Evolutionary conservation across 2,113 vertebrate species (phyloP), one percentile per base, ranked within the genome.

Genomic region (Lagenorhynchus albirostris): DNA sequence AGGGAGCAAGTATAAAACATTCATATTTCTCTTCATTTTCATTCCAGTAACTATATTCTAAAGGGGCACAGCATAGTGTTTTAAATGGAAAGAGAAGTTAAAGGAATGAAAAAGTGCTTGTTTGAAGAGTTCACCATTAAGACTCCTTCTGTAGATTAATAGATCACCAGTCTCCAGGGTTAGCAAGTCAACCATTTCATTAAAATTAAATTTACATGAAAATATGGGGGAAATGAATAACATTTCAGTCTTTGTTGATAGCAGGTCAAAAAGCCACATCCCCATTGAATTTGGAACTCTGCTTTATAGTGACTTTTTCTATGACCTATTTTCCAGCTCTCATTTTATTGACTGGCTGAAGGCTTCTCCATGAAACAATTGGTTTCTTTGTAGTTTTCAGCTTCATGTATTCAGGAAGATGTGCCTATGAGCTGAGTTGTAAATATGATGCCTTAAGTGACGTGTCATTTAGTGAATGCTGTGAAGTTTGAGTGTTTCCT

Each of bases 191-290:
- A 96, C 92, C 94, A 94, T 95, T 96, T 97, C 95, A 94, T 67
- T 85, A 92, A 96, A 97, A 98, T 97, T 97, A 98, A 95, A 98
- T 98, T 98, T 97, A 96, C 97, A 97, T 97, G 95, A 97, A 97
- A 96, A 96, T 93, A 70, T 97, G 87, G 60, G 84, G 65, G 58
- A 96, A 95, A 96, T 80, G 90, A 97, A 92, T 98, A 95, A 81
- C 87, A 80, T 97, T 96, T 97, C 96, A 89, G 0, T 96, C 92
- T 97, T 96, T 94, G 65, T 95, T 96, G 53, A 53, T 92, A 73
- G 90, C 15, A 76, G 96, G 95, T 98, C 96, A 96, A 88, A 97
- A 95, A 96, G 96, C 33, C 96, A 94, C 36, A 73, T 97, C 98
- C 95, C 92, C 47, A 29, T 0, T 96, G 96, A 90, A 88, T 97